Percentiles rank a stretch among this genome's conserved stretches.
Conservation (phyloP, 1,140 invertebrate species). For the Solenopsis invicta region DNA sequence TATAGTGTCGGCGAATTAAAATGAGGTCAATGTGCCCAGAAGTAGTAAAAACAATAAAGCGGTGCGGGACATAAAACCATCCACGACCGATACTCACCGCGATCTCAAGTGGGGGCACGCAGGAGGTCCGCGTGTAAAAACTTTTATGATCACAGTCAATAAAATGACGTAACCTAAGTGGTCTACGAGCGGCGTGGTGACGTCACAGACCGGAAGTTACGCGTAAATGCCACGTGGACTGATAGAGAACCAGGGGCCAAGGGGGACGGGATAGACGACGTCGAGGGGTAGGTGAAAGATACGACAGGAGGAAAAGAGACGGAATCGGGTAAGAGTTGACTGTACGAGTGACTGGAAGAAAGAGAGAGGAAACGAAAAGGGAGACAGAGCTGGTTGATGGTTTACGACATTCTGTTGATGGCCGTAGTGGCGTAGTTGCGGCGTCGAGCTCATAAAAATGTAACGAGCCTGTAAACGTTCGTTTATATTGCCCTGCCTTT, state of each 20-base stretch:
- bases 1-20: constrained; percentile 44
- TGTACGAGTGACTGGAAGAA: constrained; percentile 52
- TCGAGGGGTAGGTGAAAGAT: constrained; percentile 58
- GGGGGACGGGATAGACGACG: constrained; percentile 20
- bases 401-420: constrained; percentile 86
- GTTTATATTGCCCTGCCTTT: constrained; percentile 86
- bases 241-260: constrained; percentile 41
- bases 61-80: constrained; percentile 70
- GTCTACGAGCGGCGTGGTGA: constrained; percentile 80
- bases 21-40: constrained; percentile 57
- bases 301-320: constrained; percentile 30
- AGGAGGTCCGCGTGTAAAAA: constrained; percentile 83
- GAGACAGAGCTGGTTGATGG: constrained; percentile 80
- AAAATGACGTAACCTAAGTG: constrained; percentile 86
- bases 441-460: constrained; percentile 87
- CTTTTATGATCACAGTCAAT: constrained; percentile 86
- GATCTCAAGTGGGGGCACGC: constrained; percentile 71
- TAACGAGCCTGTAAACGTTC: constrained; percentile 88
- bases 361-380: constrained; percentile 58
- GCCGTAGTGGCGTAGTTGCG: constrained; percentile 83
- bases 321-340: constrained; percentile 63
- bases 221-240: constrained; percentile 82
- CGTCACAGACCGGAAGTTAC: constrained; percentile 82
- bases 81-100: constrained; percentile 72
- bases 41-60: constrained; percentile 65